phyloP scores from a whole-genome alignment of 30 jellyfish, hydroid and myxozoan genomes.

The Hydractinia echinata region DNA sequence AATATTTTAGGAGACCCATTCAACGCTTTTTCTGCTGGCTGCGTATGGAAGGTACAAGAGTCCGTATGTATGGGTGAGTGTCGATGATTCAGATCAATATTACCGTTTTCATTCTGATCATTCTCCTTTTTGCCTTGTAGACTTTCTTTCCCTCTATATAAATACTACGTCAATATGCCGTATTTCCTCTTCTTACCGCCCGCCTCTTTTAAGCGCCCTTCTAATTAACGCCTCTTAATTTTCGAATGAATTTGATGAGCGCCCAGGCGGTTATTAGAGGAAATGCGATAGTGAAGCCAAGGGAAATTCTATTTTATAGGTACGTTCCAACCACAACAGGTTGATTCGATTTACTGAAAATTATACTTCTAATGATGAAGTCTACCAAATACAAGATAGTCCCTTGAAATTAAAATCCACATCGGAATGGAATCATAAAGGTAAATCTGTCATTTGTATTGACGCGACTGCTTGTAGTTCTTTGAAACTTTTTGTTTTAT shows the following conservation, averaged over 20 bases:
- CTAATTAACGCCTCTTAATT: no score
- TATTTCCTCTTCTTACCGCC: no score
- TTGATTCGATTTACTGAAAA: constrained; percentile 48
- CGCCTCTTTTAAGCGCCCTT: no score
- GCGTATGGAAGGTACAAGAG: constrained; percentile 88
- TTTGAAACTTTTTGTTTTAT: no score
- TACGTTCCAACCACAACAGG: constrained; percentile 83
- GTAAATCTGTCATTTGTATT: constrained; percentile 15
- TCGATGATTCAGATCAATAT: no score
- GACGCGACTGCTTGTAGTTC: no score
- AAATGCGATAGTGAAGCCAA: background rate
- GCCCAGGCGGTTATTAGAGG: no score
- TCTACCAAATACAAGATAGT: constrained; percentile 59
- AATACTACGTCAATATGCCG: no score
- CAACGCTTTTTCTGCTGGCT: constrained; percentile 78
- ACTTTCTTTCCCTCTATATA: no score
- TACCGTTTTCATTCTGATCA: no score
- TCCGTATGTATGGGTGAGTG: constrained; percentile 96
- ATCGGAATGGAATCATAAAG: constrained; percentile 74
- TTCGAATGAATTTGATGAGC: no score
- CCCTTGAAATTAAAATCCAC: constrained; percentile 72
- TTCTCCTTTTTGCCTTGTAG: no score
- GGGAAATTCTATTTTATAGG: constrained; percentile 27
- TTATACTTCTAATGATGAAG: constrained; percentile 41
- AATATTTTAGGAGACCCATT: constrained; percentile 54